These are phyloP conservation scores for Melanogrammus aeglefinus DNA, from an alignment of 2,797 vertebrate species.

Conservation along the genomic window DNA sequence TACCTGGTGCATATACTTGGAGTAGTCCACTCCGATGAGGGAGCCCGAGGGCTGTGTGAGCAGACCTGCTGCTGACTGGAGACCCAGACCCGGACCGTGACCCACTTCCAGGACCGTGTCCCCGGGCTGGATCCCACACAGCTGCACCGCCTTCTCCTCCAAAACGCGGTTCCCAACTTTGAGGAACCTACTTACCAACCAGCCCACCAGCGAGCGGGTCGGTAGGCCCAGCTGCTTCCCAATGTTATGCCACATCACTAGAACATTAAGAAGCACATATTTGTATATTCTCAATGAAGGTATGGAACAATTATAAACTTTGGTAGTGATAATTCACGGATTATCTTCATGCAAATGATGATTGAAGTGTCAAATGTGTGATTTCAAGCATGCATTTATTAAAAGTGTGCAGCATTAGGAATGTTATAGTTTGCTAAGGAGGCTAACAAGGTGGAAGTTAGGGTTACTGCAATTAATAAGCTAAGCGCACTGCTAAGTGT, in stretches of 20 bases:
- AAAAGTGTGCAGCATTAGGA: neutral
- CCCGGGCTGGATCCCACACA: conserved; percentile 60
- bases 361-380: neutral
- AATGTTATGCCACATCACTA: conserved; percentile 56
- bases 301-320: neutral
- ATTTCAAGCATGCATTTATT: neutral
- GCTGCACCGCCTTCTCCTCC: conserved; percentile 63
- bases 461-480: neutral
- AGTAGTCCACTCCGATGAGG: conserved; percentile 74
- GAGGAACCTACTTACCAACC: conserved; percentile 62
- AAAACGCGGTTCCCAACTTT: conserved; percentile 45
- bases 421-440: neutral
- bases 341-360: neutral
- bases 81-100: conserved; percentile 68
- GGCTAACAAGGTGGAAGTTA: neutral
- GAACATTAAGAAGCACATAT: neutral
- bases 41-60: conserved; percentile 61
- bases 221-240: conserved; percentile 62
- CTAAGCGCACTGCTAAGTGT: neutral
- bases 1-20: conserved; percentile 73
- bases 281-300: neutral
- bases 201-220: conserved; percentile 59
- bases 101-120: conserved; percentile 73
- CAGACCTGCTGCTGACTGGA: conserved; percentile 55
- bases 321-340: neutral